A percentile compares a stretch with the other conserved stretches of the same genome.
These are phyloP conservation scores for Garrulus glandarius DNA, from an alignment of 2,797 vertebrate species.

Conservation along the genomic window DNA sequence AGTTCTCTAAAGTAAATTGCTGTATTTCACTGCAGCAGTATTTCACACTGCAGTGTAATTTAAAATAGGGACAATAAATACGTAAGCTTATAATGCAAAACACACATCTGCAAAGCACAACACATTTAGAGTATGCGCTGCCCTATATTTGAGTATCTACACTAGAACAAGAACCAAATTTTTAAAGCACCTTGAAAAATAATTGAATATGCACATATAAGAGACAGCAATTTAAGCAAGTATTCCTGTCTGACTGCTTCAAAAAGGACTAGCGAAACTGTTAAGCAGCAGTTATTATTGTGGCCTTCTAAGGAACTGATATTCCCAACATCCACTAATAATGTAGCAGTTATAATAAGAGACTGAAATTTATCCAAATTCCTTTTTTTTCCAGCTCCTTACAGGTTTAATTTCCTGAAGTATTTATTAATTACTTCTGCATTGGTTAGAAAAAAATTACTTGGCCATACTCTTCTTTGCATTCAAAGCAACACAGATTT, in stretches of 20 bases:
- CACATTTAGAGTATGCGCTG: background rate
- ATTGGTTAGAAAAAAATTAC: background rate
- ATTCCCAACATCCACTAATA: background rate
- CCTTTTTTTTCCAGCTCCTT: background rate
- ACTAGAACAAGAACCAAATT: background rate
- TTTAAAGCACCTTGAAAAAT: background rate
- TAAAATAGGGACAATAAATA: background rate
- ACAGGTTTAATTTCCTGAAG: background rate
- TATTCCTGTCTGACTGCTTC: background rate
- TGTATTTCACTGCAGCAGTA: background rate
- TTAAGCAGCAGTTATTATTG: background rate
- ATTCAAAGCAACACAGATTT: background rate
- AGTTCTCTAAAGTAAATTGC: background rate
- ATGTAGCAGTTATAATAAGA: background rate
- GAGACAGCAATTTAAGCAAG: background rate
- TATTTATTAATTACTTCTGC: background rate
- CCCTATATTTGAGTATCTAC: background rate
- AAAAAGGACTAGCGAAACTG: background rate
- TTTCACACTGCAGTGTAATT: background rate
- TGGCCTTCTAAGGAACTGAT: background rate
- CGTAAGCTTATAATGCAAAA: background rate
- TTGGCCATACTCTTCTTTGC: background rate
- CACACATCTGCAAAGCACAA: background rate
- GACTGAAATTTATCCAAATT: background rate
- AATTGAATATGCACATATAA: background rate